These are phyloP conservation scores for Deroplatys truncata DNA, from an alignment of 2,888 invertebrate species.

Conservation along the genomic window DNA sequence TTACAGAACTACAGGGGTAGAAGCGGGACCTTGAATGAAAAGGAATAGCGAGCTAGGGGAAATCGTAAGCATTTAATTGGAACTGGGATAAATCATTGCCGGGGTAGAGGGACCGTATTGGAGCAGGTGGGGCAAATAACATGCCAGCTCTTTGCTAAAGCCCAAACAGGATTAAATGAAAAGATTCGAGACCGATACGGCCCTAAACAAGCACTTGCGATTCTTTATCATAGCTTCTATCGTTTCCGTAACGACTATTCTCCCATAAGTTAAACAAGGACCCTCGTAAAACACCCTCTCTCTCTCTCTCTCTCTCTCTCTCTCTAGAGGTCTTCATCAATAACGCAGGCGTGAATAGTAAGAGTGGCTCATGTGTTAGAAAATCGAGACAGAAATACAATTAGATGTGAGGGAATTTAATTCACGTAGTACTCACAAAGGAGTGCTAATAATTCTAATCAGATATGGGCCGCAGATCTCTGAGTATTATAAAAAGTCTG, in stretches of 20 bases:
- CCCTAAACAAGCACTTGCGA: neutral
- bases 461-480: no score
- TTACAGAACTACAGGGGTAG: neutral
- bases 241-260: neutral
- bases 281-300: neutral
- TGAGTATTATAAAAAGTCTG: no score
- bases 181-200: neutral
- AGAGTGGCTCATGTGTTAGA: neutral
- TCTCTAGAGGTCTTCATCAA: neutral
- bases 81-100: conserved; percentile 1
- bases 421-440: no score
- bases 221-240: neutral
- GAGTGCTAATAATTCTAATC: no score
- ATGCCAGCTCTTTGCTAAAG: neutral
- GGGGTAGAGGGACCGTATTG: neutral
- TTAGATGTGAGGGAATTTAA: no score
- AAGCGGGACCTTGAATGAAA: neutral
- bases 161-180: neutral
- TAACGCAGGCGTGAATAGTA: neutral
- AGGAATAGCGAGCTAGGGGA: neutral
- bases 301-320: no score
- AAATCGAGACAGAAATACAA: neutral
- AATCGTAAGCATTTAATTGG: conserved; percentile 2
- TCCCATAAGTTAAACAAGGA: neutral
- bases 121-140: neutral